phyloP scores from a whole-genome alignment of 2,888 invertebrate genomes.

The Amiota minor region DNA sequence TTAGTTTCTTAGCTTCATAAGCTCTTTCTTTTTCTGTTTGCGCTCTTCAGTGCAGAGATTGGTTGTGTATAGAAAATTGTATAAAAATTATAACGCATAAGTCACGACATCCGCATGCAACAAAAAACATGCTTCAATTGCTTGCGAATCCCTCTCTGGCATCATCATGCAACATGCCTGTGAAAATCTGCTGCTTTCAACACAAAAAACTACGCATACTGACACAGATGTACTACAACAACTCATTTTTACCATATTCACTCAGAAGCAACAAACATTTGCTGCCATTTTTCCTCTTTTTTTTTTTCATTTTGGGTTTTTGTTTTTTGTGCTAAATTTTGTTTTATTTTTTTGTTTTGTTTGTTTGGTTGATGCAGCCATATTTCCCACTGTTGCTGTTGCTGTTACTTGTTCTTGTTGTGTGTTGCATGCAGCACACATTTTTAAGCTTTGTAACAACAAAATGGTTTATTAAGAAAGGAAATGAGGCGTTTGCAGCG shows the following conservation, averaged over 20 bases:
- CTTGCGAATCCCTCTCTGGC: background rate
- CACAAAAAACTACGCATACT: conserved; percentile 46
- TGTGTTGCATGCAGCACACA: conserved; percentile 34
- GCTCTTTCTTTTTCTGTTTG: conserved; percentile 14
- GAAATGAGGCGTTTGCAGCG: conserved; percentile 42
- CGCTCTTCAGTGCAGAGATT: conserved; percentile 40
- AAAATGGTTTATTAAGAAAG: conserved; percentile 55
- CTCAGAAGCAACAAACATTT: background rate
- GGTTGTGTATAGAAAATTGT: conserved; percentile 27
- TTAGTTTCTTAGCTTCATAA: background rate
- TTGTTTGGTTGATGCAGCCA: background rate
- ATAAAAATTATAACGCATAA: conserved; percentile 67
- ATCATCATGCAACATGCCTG: conserved; percentile 33
- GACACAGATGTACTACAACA: conserved; percentile 19
- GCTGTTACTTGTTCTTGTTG: background rate
- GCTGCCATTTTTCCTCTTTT: conserved; percentile 24
- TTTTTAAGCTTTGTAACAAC: conserved; percentile 46
- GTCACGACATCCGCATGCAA: conserved; percentile 50
- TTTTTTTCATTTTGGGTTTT: conserved; percentile 20
- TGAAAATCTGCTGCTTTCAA: conserved; percentile 51
- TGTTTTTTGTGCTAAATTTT: conserved; percentile 17
- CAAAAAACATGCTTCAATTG: background rate
- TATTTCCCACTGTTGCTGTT: background rate
- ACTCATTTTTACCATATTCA: background rate
- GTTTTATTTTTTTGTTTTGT: background rate